Evolutionary conservation across 1,140 invertebrate species (phyloP).

Genomic region (Apis mellifera): Amel_HAv3.1 CM009936.2:8535001-8535500

Average conservation of each 20-base stretch:
- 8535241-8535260: not conserved
- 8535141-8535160: constrained; percentile 14
- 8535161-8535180: constrained; percentile 3
- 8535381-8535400: too few relatives aligned
- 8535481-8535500: too few relatives aligned
- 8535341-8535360: too few relatives aligned
- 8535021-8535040: not conserved
- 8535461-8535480: too few relatives aligned
- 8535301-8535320: not conserved
- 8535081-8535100: not conserved
- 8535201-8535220: constrained; percentile 4
- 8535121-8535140: constrained; percentile 21
- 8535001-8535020: not conserved
- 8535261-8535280: not conserved
- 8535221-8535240: not conserved
- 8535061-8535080: not conserved
- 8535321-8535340: too few relatives aligned
- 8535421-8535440: too few relatives aligned
- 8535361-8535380: too few relatives aligned
- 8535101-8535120: not conserved
- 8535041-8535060: not conserved
- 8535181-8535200: not conserved
- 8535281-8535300: too few relatives aligned
- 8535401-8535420: too few relatives aligned
- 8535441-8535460: too few relatives aligned